A percentile compares a stretch with the other conserved stretches of the same genome.
These are phyloP conservation scores for Noctua janthe DNA, from an alignment of 2,888 invertebrate species.

Conservation along the genomic window DNA sequence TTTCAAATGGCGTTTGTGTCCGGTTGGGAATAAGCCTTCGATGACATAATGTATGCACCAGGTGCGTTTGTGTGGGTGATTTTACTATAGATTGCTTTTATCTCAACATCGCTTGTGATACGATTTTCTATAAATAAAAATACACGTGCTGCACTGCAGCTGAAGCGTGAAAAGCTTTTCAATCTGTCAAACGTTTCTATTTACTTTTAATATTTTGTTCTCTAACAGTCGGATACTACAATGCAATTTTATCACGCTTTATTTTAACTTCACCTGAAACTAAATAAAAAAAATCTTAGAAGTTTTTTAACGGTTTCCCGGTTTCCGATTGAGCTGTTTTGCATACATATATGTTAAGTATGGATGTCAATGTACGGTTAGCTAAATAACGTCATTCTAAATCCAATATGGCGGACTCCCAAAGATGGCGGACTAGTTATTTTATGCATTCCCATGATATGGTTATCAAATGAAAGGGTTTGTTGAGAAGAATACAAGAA, in stretches of 20 bases:
- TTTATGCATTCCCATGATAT: too few species aligned
- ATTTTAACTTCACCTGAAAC: too few species aligned
- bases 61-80: constrained; percentile 36
- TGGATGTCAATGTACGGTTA: too few species aligned
- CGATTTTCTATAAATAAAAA: constrained; percentile 24
- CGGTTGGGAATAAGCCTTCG: constrained; percentile 62
- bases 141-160: constrained; percentile 17
- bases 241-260: neutral
- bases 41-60: constrained; percentile 50
- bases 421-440: too few species aligned
- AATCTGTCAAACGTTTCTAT: constrained; percentile 4
- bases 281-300: too few species aligned
- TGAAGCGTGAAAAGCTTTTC: constrained; percentile 1
- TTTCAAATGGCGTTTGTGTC: constrained; percentile 65
- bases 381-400: too few species aligned
- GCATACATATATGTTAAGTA: too few species aligned
- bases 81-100: constrained; percentile 1
- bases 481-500: too few species aligned
- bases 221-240: neutral
- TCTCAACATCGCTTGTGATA: neutral
- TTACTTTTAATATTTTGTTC: constrained; percentile 12
- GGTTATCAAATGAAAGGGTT: too few species aligned
- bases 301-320: too few species aligned
- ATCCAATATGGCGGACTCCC: too few species aligned
- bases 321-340: too few species aligned